A percentile compares a stretch with the other conserved stretches of the same genome.
Evolutionary conservation across 2,888 invertebrate species (phyloP).

Genomic region (Lissonota sp.): DNA sequence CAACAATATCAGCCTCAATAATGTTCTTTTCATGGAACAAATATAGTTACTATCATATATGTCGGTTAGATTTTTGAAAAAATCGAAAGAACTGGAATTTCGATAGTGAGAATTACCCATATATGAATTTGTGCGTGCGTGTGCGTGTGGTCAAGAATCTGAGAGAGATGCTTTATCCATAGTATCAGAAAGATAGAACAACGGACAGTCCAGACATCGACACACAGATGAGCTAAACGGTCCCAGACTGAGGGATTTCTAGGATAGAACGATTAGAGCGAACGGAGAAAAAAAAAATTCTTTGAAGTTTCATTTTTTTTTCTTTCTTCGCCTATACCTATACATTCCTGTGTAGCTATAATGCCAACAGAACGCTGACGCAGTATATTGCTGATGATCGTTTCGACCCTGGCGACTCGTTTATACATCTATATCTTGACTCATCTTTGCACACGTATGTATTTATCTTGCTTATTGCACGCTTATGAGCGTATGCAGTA

Average conservation of each 20-base stretch:
- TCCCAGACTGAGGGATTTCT: constrained; percentile 64
- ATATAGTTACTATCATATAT: too few relatives aligned
- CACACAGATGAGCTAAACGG: constrained; percentile 17
- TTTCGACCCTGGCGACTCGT: constrained; percentile 75
- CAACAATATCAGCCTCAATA: too few relatives aligned
- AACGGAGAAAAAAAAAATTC: neutral
- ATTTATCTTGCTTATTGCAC: constrained; percentile 30
- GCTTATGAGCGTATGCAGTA: constrained; percentile 11
- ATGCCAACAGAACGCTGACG: constrained; percentile 77
- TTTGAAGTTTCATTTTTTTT: neutral
- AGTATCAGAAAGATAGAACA: constrained; percentile 14
- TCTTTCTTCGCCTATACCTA: neutral
- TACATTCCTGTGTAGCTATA: constrained; percentile 57
- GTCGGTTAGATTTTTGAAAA: too few relatives aligned
- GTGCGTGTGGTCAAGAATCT: constrained; percentile 26
- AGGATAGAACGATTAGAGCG: constrained; percentile 31
- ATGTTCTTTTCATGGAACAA: too few relatives aligned
- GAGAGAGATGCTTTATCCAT: constrained; percentile 27
- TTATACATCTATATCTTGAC: constrained; percentile 17
- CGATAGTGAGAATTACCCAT: too few relatives aligned
- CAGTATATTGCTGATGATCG: constrained; percentile 79
- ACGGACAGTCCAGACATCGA: constrained; percentile 23
- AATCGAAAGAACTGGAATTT: too few relatives aligned
- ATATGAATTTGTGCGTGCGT: too few relatives aligned
- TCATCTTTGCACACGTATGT: constrained; percentile 21